phyloP scores from a whole-genome alignment of 2,888 invertebrate species.

The Metellina segmentata region DNA sequence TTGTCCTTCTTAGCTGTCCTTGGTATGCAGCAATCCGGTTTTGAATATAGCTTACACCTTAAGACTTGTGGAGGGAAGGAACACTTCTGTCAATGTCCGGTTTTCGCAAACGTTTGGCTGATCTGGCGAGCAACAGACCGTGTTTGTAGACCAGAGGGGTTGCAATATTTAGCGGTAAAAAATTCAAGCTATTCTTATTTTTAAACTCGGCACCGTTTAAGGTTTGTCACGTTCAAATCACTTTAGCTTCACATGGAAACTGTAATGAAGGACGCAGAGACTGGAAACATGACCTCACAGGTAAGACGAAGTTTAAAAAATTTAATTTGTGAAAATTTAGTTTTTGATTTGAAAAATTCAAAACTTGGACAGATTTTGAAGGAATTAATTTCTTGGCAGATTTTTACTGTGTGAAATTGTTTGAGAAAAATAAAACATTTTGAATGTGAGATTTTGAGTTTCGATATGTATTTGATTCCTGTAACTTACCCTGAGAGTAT shows the following conservation, averaged over 20 bases:
- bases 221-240: not conserved
- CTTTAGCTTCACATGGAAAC: slow-evolving; percentile 12
- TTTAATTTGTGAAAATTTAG: not conserved
- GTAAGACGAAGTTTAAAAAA: not conserved
- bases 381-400: too few relatives aligned
- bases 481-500: too few relatives aligned
- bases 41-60: not conserved
- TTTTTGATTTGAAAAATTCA: not conserved
- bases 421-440: too few relatives aligned
- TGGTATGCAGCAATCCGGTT: not conserved
- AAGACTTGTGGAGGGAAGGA: not conserved
- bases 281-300: slow-evolving; percentile 30
- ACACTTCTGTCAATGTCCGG: not conserved
- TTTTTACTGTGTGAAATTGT: too few relatives aligned
- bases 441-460: too few relatives aligned
- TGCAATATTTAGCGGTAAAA: not conserved
- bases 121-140: not conserved
- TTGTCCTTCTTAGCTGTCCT: not conserved
- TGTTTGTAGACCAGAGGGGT: not conserved
- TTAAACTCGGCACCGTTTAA: not conserved
- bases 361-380: too few relatives aligned
- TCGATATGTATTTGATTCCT: too few relatives aligned
- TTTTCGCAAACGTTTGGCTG: not conserved
- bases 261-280: not conserved
- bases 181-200: not conserved